phyloP scores from a whole-genome alignment of 2,888 invertebrate genomes.

The Drosophila hamatofila region DNA sequence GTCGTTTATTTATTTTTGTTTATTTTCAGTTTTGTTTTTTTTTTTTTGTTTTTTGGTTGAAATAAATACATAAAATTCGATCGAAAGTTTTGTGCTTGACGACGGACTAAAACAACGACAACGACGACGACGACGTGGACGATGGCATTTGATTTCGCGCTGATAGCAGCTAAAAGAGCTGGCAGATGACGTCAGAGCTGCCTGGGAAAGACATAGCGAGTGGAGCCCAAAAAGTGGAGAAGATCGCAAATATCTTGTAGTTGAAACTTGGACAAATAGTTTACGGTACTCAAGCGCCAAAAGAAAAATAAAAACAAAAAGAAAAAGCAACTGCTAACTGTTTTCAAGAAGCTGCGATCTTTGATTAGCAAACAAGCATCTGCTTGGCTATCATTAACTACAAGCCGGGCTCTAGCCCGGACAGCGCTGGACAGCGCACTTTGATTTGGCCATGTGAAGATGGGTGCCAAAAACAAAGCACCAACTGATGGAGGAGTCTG shows the following conservation, averaged over 20 bases:
- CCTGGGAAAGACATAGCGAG: neutral
- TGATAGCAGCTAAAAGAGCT: conserved; percentile 57
- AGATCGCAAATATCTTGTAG: conserved; percentile 61
- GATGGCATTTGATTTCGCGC: conserved; percentile 79
- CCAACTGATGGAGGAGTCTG: conserved; percentile 1
- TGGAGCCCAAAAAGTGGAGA: conserved; percentile 9
- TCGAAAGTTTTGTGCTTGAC: conserved; percentile 79
- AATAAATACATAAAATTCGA: conserved; percentile 81
- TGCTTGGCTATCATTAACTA: conserved; percentile 65
- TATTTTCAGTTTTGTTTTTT: conserved; percentile 17
- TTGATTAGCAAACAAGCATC: conserved; percentile 77
- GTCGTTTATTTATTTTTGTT: conserved; percentile 63
- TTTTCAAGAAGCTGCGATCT: conserved; percentile 71
- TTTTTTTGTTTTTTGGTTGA: conserved; percentile 51
- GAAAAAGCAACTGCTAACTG: conserved; percentile 64
- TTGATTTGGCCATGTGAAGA: conserved; percentile 44
- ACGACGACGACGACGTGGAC: conserved; percentile 51
- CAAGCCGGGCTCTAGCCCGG: conserved; percentile 40
- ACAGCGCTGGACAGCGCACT: conserved; percentile 59
- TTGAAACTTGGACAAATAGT: conserved; percentile 75
- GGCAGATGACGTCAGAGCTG: conserved; percentile 62
- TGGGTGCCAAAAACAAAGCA: conserved; percentile 53
- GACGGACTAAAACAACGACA: conserved; percentile 43
- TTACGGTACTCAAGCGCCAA: conserved; percentile 71
- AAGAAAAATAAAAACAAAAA: conserved; percentile 1